Evolutionary conservation across 2,888 invertebrate species (phyloP).

Genomic region (Entomobrya proxima): DNA sequence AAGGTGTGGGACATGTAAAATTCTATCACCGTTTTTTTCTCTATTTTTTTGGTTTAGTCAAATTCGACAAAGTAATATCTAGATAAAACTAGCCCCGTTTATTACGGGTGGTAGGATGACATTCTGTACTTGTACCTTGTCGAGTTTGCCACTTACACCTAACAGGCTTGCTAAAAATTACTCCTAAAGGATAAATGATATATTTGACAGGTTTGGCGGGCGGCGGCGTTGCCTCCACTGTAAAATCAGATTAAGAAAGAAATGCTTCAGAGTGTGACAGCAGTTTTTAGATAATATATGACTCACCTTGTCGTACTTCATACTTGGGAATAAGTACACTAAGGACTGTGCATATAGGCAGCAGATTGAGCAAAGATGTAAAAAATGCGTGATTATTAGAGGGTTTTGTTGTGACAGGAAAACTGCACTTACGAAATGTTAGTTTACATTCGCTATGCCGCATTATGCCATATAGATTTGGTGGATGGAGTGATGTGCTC

Average conservation of each 20-base stretch:
- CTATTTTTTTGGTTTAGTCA: too few species aligned
- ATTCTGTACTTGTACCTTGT: neutral
- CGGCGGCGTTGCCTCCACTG: conserved; percentile 21
- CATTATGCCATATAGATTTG: neutral
- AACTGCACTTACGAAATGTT: conserved; percentile 3
- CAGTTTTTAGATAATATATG: neutral
- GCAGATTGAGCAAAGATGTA: neutral
- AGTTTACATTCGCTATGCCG: neutral
- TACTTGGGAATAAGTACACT: neutral
- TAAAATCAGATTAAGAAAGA: conserved; percentile 40
- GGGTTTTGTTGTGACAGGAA: conserved; percentile 19
- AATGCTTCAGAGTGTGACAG: neutral
- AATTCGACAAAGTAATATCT: too few species aligned
- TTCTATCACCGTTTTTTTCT: too few species aligned
- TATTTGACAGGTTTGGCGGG: conserved; percentile 48
- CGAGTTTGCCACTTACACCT: neutral
- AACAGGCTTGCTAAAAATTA: conserved; percentile 6
- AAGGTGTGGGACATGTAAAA: too few species aligned
- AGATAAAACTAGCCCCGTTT: neutral
- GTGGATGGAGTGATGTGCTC: too few species aligned
- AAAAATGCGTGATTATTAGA: neutral
- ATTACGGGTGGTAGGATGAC: neutral
- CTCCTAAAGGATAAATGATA: conserved; percentile 25
- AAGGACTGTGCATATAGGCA: neutral
- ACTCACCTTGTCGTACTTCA: neutral